These are phyloP conservation scores for Orthosia gracilis DNA, from an alignment of 2,888 invertebrate species.

Conservation along the genomic window DNA sequence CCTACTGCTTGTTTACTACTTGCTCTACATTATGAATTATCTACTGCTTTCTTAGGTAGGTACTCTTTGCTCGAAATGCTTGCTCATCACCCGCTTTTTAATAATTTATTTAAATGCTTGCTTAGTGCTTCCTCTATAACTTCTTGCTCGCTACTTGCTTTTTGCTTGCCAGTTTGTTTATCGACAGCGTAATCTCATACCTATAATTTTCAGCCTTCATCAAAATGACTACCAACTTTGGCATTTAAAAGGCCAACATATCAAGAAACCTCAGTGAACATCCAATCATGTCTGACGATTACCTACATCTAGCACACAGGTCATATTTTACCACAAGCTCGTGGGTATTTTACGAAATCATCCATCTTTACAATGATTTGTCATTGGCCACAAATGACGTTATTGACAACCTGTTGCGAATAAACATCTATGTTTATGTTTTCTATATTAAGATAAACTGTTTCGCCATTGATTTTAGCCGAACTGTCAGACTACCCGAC, in stretches of 20 bases:
- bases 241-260: not conserved
- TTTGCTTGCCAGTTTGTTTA: not conserved
- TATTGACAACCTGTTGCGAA: constrained; percentile 48
- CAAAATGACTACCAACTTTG: not conserved
- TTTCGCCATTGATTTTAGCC: constrained; percentile 14
- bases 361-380: constrained; percentile 46
- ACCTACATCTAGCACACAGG: constrained; percentile 17
- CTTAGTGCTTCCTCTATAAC: not conserved
- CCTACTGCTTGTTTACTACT: not conserved
- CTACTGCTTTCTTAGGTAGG: not conserved
- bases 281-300: constrained; percentile 32
- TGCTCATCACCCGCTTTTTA: no score
- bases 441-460: not conserved
- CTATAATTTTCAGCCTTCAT: no score
- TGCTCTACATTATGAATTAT: not conserved
- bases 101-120: not conserved
- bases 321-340: constrained; percentile 25
- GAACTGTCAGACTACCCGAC: not conserved
- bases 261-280: constrained; percentile 6
- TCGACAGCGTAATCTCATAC: no score
- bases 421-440: constrained; percentile 36
- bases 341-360: constrained; percentile 39
- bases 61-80: no score
- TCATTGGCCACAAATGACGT: constrained; percentile 52
- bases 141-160: not conserved